These are phyloP conservation scores for Cheirogaleus major DNA, from an alignment of 2,797 vertebrate genomes.

Conservation along the genomic window DNA sequence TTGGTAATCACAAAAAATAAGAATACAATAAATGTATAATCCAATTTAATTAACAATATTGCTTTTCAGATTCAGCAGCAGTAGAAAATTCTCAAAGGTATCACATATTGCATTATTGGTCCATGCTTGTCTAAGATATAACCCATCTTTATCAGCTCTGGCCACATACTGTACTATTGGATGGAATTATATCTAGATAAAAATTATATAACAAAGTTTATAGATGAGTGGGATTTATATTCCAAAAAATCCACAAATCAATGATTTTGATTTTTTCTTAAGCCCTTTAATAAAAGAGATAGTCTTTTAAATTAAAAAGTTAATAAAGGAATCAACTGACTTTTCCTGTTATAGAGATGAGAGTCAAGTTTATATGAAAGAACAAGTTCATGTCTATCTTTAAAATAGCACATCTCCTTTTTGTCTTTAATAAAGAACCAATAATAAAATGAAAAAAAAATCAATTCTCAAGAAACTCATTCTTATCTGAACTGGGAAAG, in stretches of 20 bases:
- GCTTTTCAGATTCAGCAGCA: background rate
- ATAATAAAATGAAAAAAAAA: background rate
- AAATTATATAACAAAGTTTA: conserved; percentile 41
- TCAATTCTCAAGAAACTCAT: background rate
- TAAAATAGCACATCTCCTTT: conserved; percentile 46
- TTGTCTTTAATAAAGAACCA: conserved; percentile 52
- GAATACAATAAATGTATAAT: background rate
- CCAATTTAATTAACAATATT: conserved; percentile 38
- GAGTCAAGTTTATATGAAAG: conserved; percentile 39
- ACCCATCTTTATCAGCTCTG: background rate
- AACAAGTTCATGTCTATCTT: conserved; percentile 6
- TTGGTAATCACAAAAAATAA: conserved; percentile 50
- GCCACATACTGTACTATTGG: background rate
- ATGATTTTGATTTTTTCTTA: conserved; percentile 61
- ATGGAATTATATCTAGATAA: conserved; percentile 58
- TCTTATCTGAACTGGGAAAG: background rate
- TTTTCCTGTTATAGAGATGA: conserved; percentile 18
- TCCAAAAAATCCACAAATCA: conserved; percentile 16
- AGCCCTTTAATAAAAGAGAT: conserved; percentile 56
- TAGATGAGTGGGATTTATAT: background rate
- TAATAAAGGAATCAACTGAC: conserved; percentile 60
- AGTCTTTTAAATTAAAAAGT: conserved; percentile 64
- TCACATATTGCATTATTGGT: background rate
- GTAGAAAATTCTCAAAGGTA: background rate
- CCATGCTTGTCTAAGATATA: background rate